Base-by-base conservation (phyloP, 1,140 invertebrate genomes). In the Druon quercuslanigerum region DNA sequence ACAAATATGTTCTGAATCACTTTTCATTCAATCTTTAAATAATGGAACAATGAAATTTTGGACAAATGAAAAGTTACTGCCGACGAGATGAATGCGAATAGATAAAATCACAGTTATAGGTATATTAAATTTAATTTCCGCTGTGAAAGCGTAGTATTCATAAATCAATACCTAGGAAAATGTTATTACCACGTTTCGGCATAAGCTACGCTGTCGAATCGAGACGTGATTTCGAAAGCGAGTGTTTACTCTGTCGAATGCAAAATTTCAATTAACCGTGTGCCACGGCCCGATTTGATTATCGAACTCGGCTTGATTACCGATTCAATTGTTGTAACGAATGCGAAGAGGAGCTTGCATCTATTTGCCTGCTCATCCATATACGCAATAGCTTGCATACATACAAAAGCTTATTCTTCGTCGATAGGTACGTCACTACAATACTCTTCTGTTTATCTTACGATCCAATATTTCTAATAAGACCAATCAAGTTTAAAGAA, bases 241-340 rank as follows among this genome's bases (percentile, higher is more conserved):
- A 80, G 73, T 87, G 81, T 88, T 88, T 88, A 85, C 83, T 79
- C 74, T 86, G 82, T 81, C 77, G 84, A 75, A 85, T 88, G 85
- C 80, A 82, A 87, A 87, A 87, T 88, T 88, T 88, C 85, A 88
- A 88, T 88, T 87, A 88, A 82, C 84, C 83, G 72, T 84, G 76
- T 80, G 82, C 77, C 79, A 73, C 79, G 77, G 40, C 73, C 78
- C 79, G 85, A 88, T 85, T 88, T 81, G 85, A 88, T 88, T 88
- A 87, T 86, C 82, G 78, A 78, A 75, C 56, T 75, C 79, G 80
- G 87, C 82, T 88, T 88, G 87, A 88, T 88, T 88, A 88, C 87
- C 86, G 87, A 88, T 88, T 88, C 87, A 87, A 88, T 88, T 88
- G 87, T 88, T 88, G 82, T 84, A 83, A 87, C 82, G 87, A 86